Conservation (phyloP, 2,888 invertebrate genomes). For the Melanotus villosus region DNA sequence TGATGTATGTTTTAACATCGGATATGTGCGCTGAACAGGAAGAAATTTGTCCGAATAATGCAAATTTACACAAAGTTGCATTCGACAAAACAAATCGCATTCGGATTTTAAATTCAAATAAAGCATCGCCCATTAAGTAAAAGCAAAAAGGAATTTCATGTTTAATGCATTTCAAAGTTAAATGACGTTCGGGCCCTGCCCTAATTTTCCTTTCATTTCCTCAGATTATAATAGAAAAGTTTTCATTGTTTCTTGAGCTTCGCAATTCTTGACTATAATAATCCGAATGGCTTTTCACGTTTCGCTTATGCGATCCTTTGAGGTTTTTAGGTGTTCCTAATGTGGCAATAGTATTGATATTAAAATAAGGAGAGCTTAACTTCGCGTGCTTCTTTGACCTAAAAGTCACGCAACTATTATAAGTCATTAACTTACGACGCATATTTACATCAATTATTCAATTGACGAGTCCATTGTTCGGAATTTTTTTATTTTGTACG, state of each 20-base stretch:
- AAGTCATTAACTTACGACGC: background rate
- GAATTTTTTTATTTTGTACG: background rate
- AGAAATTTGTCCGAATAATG: background rate
- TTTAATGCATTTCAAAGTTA: too few relatives aligned
- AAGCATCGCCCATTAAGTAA: background rate
- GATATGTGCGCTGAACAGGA: background rate
- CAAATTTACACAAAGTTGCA: too few relatives aligned
- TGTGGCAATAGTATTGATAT: slow-evolving; percentile 12
- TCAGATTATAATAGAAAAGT: background rate
- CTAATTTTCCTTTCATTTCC: background rate
- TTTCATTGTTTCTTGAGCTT: background rate
- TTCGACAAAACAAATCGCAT: too few relatives aligned
- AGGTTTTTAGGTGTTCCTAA: background rate
- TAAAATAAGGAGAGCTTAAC: background rate
- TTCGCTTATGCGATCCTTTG: slow-evolving; percentile 15
- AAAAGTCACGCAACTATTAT: slow-evolving; percentile 16
- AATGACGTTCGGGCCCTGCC: background rate
- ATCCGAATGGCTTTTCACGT: background rate
- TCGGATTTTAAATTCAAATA: too few relatives aligned
- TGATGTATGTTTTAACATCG: background rate
- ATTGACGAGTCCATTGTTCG: background rate
- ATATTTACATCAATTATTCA: slow-evolving; percentile 19
- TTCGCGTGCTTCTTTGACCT: slow-evolving; percentile 9
- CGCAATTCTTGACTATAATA: background rate
- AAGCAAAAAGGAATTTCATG: background rate